These are phyloP conservation scores for Drosophila kanapiae DNA, from an alignment of 1,140 invertebrate genomes.

Conservation along the genomic window DNA sequence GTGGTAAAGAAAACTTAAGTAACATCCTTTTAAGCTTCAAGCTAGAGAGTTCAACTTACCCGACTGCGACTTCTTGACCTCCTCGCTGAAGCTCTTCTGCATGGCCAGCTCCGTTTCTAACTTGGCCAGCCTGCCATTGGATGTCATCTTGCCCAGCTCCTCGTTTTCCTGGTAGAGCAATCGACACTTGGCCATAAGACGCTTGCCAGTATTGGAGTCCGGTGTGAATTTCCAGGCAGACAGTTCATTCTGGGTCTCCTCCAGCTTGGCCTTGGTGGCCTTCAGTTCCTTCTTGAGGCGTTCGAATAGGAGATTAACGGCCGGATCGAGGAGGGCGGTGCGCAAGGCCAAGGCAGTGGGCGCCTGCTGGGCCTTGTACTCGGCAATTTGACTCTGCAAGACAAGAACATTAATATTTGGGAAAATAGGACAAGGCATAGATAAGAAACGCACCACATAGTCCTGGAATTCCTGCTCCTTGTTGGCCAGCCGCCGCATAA, in stretches of 20 bases:
- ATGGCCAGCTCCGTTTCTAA: slow-evolving; percentile 97
- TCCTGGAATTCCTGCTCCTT: slow-evolving; percentile 99
- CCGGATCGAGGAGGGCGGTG: slow-evolving; percentile 95
- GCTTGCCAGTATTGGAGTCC: slow-evolving; percentile 98
- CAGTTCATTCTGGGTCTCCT: slow-evolving; percentile 99
- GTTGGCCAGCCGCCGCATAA: slow-evolving; percentile 94
- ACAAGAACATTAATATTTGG: neutral
- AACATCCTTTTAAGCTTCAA: neutral
- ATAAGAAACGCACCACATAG: slow-evolving; percentile 91
- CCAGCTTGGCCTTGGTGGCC: slow-evolving; percentile 94
- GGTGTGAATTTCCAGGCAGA: slow-evolving; percentile 99
- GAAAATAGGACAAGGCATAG: no score
- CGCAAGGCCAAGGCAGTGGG: slow-evolving; percentile 91
- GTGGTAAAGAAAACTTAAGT: neutral
- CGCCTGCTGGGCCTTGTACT: slow-evolving; percentile 93
- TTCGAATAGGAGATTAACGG: slow-evolving; percentile 97
- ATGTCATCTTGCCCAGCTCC: slow-evolving; percentile 97
- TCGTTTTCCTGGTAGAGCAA: slow-evolving; percentile 99
- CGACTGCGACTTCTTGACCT: slow-evolving; percentile 98
- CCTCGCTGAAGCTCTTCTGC: slow-evolving; percentile 97
- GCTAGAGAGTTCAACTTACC: slow-evolving; percentile 86
- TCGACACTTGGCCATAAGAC: slow-evolving; percentile 98
- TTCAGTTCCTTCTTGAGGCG: slow-evolving; percentile 96
- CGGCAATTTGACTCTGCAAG: slow-evolving; percentile 94
- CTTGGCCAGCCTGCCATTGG: slow-evolving; percentile 97